Base-by-base conservation (phyloP, 2,113 vertebrate species). In the Platichthys stellatus region DNA sequence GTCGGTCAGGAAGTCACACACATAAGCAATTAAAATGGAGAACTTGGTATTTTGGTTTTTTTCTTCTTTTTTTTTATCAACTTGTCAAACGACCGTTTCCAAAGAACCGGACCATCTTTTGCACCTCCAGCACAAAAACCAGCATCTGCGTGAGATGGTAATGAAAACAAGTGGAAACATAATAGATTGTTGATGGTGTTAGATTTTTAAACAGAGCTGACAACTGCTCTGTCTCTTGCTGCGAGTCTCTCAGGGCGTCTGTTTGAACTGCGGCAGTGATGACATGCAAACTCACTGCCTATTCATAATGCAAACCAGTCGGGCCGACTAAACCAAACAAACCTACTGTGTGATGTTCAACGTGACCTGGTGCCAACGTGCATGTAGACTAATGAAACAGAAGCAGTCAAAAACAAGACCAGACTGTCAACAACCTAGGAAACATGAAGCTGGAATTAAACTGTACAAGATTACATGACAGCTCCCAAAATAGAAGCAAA, bases 241-340 rank as follows among this genome's bases (percentile, higher is more conserved):
- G 35, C 8, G 51, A 18, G n/a, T n/a, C 17, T 51, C 45, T 64
- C 26, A 35, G 20, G 35, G 54, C 20, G 3, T 58, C 35, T 45
- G 31, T 38, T 64, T 65, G 17, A 60, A 63, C 56, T 24, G 15
- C 54, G 69, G 31, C 58, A 68, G 23, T 18, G 63, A 26, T 3
- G 15, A 53, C 76, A 86, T 83, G 85, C 79, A 89, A 83, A 86
- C 21, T 63, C 18, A 20, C 24, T 18, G 28, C 28, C 43, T 60
- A 24, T 72, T 72, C 57, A 61, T 43, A 40, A 89, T 81, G 81
- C 83, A 88, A 87, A 90, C 57, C 78, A 80, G 78, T 40, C 57
- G 3, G 65, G 24, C 43, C 56, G 61, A 54, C 45, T 26, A 47
- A 63, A 69, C 53, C 47, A 73, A 80, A 80, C 75, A 63, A 24